A percentile compares a stretch with the other conserved stretches of the same genome.
Evolutionary conservation across 2,113 vertebrate genomes (phyloP).

Genomic region (Eira barbara): DNA sequence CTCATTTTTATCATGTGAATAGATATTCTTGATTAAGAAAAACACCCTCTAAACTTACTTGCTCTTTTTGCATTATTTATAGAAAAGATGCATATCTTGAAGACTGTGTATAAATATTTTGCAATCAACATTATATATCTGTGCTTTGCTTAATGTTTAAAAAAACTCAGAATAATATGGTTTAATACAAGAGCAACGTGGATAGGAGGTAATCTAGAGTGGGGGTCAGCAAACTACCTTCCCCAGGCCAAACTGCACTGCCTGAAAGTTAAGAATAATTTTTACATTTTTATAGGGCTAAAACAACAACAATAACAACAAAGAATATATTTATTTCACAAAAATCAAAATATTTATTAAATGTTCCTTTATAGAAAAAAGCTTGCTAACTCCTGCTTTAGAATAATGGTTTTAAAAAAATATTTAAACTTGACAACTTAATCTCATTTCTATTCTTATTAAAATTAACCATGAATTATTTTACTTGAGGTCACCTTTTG

Average conservation of each 20-base stretch:
- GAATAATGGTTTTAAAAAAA: background rate
- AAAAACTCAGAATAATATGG: background rate
- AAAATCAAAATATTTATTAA: background rate
- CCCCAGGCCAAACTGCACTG: background rate
- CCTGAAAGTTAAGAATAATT: background rate
- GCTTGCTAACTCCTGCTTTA: background rate
- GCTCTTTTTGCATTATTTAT: background rate
- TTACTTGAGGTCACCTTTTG: background rate
- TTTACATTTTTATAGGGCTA: background rate
- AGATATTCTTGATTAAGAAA: background rate
- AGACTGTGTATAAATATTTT: slow-evolving; percentile 15
- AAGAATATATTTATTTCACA: background rate
- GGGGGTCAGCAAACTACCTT: background rate
- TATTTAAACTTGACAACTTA: background rate
- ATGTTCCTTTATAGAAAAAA: background rate
- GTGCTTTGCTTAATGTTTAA: background rate
- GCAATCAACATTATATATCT: background rate
- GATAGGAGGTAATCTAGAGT: background rate
- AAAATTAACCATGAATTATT: background rate
- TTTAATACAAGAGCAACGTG: slow-evolving; percentile 4
- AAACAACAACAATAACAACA: background rate
- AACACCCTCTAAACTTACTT: background rate
- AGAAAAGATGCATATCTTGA: background rate
- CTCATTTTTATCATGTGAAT: background rate
- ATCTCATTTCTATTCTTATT: background rate